A percentile compares a stretch with the other conserved stretches of the same genome.
Evolutionary conservation across 2,888 invertebrate species (phyloP).

Genomic region (Hecatera dysodea): DNA sequence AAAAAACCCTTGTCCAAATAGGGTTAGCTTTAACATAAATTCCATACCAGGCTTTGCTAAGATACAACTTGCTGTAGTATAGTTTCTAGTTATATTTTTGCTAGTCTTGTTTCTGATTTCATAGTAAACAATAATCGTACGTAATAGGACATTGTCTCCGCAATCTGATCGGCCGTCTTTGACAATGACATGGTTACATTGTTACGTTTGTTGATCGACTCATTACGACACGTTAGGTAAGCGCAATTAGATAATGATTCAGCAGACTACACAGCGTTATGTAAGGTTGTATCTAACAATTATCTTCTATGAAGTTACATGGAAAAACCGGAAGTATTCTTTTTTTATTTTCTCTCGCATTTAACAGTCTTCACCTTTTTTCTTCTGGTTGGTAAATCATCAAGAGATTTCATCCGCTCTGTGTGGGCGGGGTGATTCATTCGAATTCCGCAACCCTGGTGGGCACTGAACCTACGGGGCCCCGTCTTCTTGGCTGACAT

Average conservation of each 20-base stretch:
- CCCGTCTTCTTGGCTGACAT: too few relatives aligned
- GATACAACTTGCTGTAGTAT: background rate
- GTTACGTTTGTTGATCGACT: constrained; percentile 62
- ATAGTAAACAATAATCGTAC: constrained; percentile 51
- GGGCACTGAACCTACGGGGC: too few relatives aligned
- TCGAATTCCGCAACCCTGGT: too few relatives aligned
- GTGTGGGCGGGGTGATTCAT: too few relatives aligned
- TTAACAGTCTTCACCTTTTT: background rate
- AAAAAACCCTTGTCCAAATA: background rate
- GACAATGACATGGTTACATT: constrained; percentile 67
- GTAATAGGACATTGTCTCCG: constrained; percentile 66
- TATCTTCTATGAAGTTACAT: background rate
- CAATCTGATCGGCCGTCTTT: constrained; percentile 68
- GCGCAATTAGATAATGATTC: constrained; percentile 64
- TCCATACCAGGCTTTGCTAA: background rate
- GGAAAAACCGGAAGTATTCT: background rate
- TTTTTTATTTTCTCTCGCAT: background rate
- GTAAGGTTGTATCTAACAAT: constrained; percentile 1
- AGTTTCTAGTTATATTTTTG: background rate
- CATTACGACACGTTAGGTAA: constrained; percentile 61
- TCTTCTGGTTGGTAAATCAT: too few relatives aligned
- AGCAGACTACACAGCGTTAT: constrained; percentile 34
- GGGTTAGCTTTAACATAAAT: background rate
- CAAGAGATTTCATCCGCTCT: too few relatives aligned
- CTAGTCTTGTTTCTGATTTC: constrained; percentile 19